These are phyloP conservation scores for Zophobas atratus DNA, from an alignment of 1,140 invertebrate genomes.

Conservation along the genomic window DNA sequence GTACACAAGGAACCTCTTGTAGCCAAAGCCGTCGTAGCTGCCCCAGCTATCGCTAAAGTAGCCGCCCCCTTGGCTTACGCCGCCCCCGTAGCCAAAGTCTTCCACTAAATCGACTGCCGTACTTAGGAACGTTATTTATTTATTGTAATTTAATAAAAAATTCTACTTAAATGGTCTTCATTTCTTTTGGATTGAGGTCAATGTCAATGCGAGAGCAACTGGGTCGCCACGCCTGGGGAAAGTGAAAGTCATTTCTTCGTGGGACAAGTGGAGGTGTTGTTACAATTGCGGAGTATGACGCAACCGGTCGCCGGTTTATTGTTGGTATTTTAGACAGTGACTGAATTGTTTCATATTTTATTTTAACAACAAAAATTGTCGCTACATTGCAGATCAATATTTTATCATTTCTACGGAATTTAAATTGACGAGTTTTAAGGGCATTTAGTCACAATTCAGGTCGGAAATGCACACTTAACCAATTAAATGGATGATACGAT, in stretches of 20 bases:
- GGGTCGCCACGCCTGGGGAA: slow-evolving; percentile 31
- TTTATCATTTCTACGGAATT: too few species aligned
- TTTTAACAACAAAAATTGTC: too few species aligned
- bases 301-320: neutral
- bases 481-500: too few species aligned
- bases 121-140: slow-evolving; percentile 8
- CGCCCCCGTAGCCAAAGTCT: neutral
- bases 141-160: slow-evolving; percentile 26
- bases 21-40: slow-evolving; percentile 62
- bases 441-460: too few species aligned
- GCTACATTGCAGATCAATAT: too few species aligned
- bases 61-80: too few species aligned
- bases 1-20: slow-evolving; percentile 27
- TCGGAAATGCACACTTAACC: too few species aligned
- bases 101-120: slow-evolving; percentile 17
- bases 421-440: too few species aligned
- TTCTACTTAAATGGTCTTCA: neutral
- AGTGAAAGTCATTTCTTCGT: slow-evolving; percentile 44
- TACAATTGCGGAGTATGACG: slow-evolving; percentile 1
- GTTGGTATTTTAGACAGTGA: neutral
- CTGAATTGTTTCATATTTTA: too few species aligned
- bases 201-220: slow-evolving; percentile 45
- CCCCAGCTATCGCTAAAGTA: too few species aligned
- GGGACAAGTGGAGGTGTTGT: slow-evolving; percentile 29
- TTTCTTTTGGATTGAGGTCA: slow-evolving; percentile 37